phyloP scores from a whole-genome alignment of 2,113 vertebrate genomes.

The Sardina pilchardus region DNA sequence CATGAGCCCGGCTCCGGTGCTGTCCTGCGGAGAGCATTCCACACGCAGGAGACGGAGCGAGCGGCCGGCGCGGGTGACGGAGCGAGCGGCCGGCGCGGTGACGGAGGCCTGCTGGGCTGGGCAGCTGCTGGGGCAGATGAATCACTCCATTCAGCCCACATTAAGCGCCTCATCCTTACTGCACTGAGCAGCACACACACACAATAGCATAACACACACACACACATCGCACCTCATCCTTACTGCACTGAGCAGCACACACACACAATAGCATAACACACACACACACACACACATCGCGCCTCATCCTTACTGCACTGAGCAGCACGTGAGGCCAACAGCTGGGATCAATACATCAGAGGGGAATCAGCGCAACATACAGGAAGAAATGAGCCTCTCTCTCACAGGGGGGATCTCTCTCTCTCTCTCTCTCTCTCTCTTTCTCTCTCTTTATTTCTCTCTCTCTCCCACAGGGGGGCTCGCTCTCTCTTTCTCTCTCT shows the following conservation, averaged over 20 bases:
- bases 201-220: too few relatives aligned
- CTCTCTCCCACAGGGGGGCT: too few relatives aligned
- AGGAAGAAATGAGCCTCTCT: not conserved
- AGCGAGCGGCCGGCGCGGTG: constrained; percentile 37
- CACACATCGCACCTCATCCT: too few relatives aligned
- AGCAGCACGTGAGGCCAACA: constrained; percentile 54
- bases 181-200: too few relatives aligned
- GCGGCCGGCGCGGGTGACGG: not conserved
- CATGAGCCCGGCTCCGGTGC: too few relatives aligned
- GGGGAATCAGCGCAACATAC: constrained; percentile 28
- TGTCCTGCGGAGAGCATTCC: not conserved
- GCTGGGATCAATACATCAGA: constrained; percentile 48
- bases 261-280: too few relatives aligned
- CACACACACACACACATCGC: too few relatives aligned
- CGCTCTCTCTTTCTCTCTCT: too few relatives aligned
- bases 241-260: too few relatives aligned
- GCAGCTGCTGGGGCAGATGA: constrained; percentile 52
- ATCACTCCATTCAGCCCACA: constrained; percentile 31
- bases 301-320: constrained; percentile 62
- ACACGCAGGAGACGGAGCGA: not conserved
- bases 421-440: too few relatives aligned
- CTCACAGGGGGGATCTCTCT: not conserved
- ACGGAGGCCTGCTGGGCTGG: constrained; percentile 38
- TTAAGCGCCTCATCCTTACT: constrained; percentile 44
- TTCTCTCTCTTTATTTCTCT: too few relatives aligned